Percentiles rank a stretch among this genome's conserved stretches.
Evolutionary conservation across 2,113 vertebrate species (phyloP).

Genomic region (Stegostoma tigrinum): DNA sequence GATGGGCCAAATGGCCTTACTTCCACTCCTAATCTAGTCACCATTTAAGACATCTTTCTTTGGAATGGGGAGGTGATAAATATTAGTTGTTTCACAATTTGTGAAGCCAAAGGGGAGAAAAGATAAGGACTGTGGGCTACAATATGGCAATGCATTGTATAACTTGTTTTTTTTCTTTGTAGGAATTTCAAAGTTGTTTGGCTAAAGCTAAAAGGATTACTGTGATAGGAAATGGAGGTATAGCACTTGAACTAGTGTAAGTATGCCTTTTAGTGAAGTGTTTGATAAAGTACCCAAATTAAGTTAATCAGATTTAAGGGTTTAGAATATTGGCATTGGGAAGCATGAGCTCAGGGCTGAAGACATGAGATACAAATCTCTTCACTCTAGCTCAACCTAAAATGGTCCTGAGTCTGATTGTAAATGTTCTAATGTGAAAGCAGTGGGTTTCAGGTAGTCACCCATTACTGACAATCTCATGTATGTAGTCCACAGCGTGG

Average conservation of each 20-base stretch:
- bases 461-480: background rate
- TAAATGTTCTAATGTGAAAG: background rate
- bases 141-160: background rate
- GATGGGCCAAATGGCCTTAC: no score
- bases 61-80: no score
- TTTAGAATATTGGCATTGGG: background rate
- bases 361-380: background rate
- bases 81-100: no score
- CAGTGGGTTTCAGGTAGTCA: background rate
- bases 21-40: no score
- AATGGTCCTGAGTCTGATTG: background rate
- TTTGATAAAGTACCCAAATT: background rate
- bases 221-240: conserved; percentile 89
- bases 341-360: background rate
- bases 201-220: conserved; percentile 73
- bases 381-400: background rate
- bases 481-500: background rate
- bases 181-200: conserved; percentile 87
- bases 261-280: conserved; percentile 51
- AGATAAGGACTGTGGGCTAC: background rate
- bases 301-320: background rate
- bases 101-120: background rate
- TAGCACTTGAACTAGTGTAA: conserved; percentile 91
- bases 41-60: no score
- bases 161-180: conserved; percentile 39